Evolutionary conservation across 1,140 invertebrate genomes (phyloP), one percentile per base, ranked within the genome.

Genomic region (Ceratina australensis): DNA sequence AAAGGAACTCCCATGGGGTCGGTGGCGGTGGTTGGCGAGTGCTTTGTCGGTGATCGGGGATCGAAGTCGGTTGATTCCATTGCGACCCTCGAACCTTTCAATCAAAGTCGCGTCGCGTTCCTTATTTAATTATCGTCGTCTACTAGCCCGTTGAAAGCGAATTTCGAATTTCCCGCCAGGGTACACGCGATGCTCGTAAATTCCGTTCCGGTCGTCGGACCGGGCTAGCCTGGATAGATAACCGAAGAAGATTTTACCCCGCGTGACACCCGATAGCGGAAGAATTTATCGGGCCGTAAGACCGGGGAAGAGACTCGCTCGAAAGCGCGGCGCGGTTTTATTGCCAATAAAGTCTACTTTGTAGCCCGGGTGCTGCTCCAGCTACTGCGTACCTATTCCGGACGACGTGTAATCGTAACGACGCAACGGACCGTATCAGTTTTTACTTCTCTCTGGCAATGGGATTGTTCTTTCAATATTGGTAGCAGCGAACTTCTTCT

Each of bases 231-330:
- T 69, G 61, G n/a, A n/a, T n/a, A 80, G 83, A 85, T 85, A 85
- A 79, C 75, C n/a, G n/a, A n/a, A n/a, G 69, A 59, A 56, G 65
- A n/a, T 73, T 69, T 84, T 83, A n/a, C 65, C 73, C 67, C 33
- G 24, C 57, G 54, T 64, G 82, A 78, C 76, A 78, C 50, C 47
- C 65, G 79, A 81, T 80, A 75, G 60, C 71, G 49, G 60, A 42
- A 33, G 69, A 85, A 85, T 85, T 85, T 85, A 85, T 84, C 59
- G 74, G 60, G 61, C 82, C 52, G 50, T 85, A 85, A 84, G 82
- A 33, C 60, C 20, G 66, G 54, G 28, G 33, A 78, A 20, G 66
- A 84, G 52, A 66, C n/a, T n/a, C n/a, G n/a, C n/a, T n/a, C 60
- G 74, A 68, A 74, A 78, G 74, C 78, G 81, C 72, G 68, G 82